Evolutionary conservation across 2,888 invertebrate species (phyloP).

Genomic region (Troides helena): DNA sequence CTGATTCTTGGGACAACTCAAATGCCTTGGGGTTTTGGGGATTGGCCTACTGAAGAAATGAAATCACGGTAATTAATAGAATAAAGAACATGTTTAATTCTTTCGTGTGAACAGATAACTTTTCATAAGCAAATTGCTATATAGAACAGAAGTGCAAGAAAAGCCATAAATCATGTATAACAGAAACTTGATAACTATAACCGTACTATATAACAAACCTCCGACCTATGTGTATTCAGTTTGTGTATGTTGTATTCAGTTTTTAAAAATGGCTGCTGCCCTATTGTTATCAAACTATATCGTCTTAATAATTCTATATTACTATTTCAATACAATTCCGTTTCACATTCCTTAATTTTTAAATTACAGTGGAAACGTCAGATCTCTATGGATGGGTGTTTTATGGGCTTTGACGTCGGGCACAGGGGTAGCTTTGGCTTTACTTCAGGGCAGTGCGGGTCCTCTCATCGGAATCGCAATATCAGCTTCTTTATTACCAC

Average conservation of each 20-base stretch:
- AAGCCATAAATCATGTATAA: too few species aligned
- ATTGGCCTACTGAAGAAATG: constrained; percentile 91
- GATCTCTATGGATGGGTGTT: constrained; percentile 87
- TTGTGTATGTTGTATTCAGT: too few species aligned
- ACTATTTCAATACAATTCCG: not conserved
- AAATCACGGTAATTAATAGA: constrained; percentile 80
- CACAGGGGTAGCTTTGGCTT: constrained; percentile 91
- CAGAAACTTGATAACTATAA: too few species aligned
- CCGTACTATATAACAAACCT: too few species aligned
- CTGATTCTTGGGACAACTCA: constrained; percentile 85
- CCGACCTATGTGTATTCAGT: too few species aligned
- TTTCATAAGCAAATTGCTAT: too few species aligned
- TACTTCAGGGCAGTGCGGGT: constrained; percentile 91
- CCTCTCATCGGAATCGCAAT: constrained; percentile 94
- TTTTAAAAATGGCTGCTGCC: too few species aligned
- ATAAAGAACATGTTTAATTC: not conserved
- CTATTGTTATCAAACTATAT: too few species aligned
- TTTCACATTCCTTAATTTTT: not conserved
- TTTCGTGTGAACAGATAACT: not conserved
- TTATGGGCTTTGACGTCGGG: constrained; percentile 88
- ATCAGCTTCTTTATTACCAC: constrained; percentile 91
- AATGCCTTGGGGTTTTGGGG: constrained; percentile 87
- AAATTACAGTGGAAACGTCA: constrained; percentile 82
- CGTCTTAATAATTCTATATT: too few species aligned
- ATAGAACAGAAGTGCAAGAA: too few species aligned